Conservation (phyloP, 2,797 vertebrate genomes). For the Eremophila alpestris region DNA sequence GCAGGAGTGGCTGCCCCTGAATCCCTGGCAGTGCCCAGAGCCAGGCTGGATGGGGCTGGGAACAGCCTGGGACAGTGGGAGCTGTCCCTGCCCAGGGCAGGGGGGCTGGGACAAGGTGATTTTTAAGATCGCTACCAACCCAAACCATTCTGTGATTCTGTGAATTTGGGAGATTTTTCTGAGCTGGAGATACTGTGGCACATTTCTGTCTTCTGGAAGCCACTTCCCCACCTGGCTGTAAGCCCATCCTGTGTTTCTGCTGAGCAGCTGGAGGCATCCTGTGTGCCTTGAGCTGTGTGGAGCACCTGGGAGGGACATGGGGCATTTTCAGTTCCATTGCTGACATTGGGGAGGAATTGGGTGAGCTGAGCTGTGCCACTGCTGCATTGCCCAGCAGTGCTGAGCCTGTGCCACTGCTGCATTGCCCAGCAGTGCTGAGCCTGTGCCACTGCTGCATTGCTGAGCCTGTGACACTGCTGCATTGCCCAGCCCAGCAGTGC, state of each 20-base stretch:
- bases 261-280: not conserved
- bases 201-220: not conserved
- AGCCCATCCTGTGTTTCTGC: not conserved
- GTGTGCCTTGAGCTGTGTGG: not conserved
- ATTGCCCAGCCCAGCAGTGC: too few relatives aligned
- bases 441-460: too few relatives aligned
- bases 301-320: accelerated
- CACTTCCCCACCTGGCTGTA: not conserved
- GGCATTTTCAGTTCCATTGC: not conserved
- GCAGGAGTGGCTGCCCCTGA: not conserved
- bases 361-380: too few relatives aligned
- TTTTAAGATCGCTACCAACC: not conserved
- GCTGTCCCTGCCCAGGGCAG: not conserved
- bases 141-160: not conserved
- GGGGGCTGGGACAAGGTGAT: not conserved
- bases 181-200: not conserved
- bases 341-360: not conserved
- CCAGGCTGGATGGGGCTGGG: not conserved
- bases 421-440: too few relatives aligned
- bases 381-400: too few relatives aligned
- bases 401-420: too few relatives aligned
- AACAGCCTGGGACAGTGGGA: accelerated
- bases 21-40: not conserved
- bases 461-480: too few relatives aligned
- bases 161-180: not conserved